These are phyloP conservation scores for Columba janthina DNA, from an alignment of 2,113 vertebrate genomes.

Conservation along the genomic window DNA sequence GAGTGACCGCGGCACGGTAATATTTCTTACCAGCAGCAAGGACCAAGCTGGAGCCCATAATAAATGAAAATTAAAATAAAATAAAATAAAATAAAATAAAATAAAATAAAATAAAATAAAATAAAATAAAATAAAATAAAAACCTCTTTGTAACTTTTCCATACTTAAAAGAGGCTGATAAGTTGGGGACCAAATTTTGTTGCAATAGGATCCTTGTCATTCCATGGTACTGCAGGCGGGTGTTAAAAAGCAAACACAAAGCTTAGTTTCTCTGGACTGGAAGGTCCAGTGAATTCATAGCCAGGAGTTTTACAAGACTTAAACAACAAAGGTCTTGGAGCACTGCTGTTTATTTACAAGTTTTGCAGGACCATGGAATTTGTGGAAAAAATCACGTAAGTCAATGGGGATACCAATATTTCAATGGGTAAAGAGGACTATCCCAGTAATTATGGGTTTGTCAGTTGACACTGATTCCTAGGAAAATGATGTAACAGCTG, in stretches of 20 bases:
- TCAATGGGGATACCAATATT: not conserved
- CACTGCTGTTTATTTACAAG: not conserved
- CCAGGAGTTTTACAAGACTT: not conserved
- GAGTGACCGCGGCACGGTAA: accelerated
- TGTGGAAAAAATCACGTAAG: not conserved
- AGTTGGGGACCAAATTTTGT: too few species aligned
- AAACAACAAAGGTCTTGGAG: not conserved
- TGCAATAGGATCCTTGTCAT: not conserved
- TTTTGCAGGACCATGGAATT: not conserved
- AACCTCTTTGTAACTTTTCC: too few species aligned
- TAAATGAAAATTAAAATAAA: too few species aligned
- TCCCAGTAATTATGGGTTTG: not conserved
- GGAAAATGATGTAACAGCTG: not conserved
- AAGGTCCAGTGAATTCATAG: not conserved
- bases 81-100: too few species aligned
- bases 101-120: too few species aligned
- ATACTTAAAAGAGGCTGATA: too few species aligned
- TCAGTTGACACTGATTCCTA: not conserved
- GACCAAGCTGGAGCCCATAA: not conserved
- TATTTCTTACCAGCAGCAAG: not conserved
- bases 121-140: too few species aligned
- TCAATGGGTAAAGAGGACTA: not conserved
- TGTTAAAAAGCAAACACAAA: not conserved
- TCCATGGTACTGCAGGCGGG: not conserved
- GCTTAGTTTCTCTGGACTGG: accelerated